These are phyloP conservation scores for Nomada flava DNA, from an alignment of 2,888 invertebrate genomes.

Conservation along the genomic window DNA sequence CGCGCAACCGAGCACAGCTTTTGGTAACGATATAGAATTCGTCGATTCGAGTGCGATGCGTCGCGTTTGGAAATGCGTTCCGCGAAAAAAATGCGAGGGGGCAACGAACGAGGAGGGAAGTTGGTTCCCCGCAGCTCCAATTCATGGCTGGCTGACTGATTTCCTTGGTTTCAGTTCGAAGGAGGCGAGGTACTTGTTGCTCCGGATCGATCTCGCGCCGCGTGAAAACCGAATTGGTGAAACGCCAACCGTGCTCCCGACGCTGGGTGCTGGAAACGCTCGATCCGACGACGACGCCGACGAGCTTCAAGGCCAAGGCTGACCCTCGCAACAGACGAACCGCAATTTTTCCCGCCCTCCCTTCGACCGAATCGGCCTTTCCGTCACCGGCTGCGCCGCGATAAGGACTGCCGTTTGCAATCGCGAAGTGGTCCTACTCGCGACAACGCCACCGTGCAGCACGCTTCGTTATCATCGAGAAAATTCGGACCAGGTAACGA, in stretches of 20 bases:
- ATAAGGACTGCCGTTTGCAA: conserved; percentile 38
- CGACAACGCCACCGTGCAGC: background rate
- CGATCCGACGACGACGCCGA: conserved; percentile 16
- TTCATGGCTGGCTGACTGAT: background rate
- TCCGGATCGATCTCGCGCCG: conserved; percentile 58
- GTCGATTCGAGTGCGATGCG: too few species aligned
- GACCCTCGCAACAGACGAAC: conserved; percentile 34
- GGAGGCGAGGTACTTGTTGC: conserved; percentile 62
- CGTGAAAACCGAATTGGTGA: conserved; percentile 49
- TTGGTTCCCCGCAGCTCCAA: background rate
- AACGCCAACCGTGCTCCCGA: conserved; percentile 19
- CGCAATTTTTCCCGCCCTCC: conserved; percentile 48
- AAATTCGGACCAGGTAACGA: background rate
- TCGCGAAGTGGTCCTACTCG: conserved; percentile 30
- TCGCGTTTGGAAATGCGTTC: background rate
- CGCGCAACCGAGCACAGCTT: background rate
- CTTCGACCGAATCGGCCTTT: conserved; percentile 20
- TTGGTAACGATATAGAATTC: background rate
- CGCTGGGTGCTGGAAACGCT: background rate
- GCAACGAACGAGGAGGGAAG: background rate
- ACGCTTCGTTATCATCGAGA: conserved; percentile 47
- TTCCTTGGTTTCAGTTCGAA: conserved; percentile 50
- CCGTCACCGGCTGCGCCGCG: conserved; percentile 39
- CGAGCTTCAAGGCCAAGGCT: conserved; percentile 30
- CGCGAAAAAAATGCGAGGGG: background rate